These are phyloP conservation scores for Parazoanthus swiftii DNA, from an alignment of 92 coral and sea anemone species.

Conservation along the genomic window DNA sequence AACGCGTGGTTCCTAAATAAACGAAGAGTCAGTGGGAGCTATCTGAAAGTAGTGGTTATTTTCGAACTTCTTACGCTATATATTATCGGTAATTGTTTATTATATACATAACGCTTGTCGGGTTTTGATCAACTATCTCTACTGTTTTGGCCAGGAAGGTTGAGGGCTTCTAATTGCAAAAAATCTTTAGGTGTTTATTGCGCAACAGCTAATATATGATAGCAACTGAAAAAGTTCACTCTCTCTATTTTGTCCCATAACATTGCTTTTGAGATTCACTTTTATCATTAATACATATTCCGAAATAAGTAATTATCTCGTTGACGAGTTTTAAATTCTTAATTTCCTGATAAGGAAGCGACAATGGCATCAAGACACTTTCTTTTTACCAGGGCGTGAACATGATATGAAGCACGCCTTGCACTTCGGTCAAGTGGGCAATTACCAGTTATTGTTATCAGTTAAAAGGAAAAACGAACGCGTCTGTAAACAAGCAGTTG, in stretches of 20 bases:
- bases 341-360: slow-evolving; percentile 21
- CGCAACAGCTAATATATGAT: not conserved
- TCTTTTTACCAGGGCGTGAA: not conserved
- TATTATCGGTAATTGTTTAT: not conserved
- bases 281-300: not conserved
- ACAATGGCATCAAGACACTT: not conserved
- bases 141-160: not conserved
- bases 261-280: not conserved
- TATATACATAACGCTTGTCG: not conserved
- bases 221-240: not conserved
- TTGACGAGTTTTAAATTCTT: not conserved
- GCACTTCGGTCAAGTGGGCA: not conserved
- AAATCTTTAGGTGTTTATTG: not conserved
- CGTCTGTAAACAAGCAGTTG: not conserved
- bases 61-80: not conserved
- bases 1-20: not conserved
- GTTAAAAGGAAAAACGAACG: not conserved
- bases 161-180: not conserved
- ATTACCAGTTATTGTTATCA: not conserved
- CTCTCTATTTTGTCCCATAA: not conserved
- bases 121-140: not conserved
- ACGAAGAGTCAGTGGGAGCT: not conserved
- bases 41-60: not conserved
- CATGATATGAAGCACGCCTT: not conserved
- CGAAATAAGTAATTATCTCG: not conserved